Base-by-base conservation (phyloP, 2,113 vertebrate genomes). In the Telmatochromis bifrenatus region DNA sequence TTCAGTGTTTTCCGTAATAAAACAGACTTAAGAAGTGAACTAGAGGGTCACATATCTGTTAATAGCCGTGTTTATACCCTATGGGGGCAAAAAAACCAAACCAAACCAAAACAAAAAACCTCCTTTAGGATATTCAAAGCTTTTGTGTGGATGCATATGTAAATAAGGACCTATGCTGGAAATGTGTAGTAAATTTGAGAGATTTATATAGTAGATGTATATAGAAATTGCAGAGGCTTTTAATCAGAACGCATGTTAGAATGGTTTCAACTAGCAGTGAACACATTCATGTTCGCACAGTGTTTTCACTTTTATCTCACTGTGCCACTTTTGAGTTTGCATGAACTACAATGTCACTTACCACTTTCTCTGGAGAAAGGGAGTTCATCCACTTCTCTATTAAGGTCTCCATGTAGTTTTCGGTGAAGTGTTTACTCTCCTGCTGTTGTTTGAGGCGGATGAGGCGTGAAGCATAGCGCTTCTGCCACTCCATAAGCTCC, bases 381-480 rank as follows among this genome's bases (percentile, higher is more conserved):
- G 98, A 99, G 94, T 99, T 99, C 98, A 99, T 99, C 99, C 99
- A 99, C 95, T 99, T 99, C 96, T 99, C 99, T 91, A 99, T 99
- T 91, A 99, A 96, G 26, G 97, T 97, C 96, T 99, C 99, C 97
- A 99, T 99, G 94, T 99, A 99, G 95, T 97, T 99, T 95, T 98
- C 98, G 0, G 97, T 97, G 95, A 98, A 98, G 91, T 99, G 98
- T 79, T 98, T 98, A 94, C 97, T 98, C 86, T 99, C 99, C 93
- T 98, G 98, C 94, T 99, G 98, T 94, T 99, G 98, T 92, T 99
- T 99, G 81, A 99, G 92, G 53, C 97, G 97, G 94, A 99, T 98
- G 95, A 99, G 92, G 86, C 98, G 97, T 49, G 97, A 99, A 13
- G 98, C 98, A 1, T 99, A 99, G 68, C 99, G 97, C 65, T 97